Base-by-base conservation (phyloP, 2,888 invertebrate genomes). In the Eucera pruinosa region DNA sequence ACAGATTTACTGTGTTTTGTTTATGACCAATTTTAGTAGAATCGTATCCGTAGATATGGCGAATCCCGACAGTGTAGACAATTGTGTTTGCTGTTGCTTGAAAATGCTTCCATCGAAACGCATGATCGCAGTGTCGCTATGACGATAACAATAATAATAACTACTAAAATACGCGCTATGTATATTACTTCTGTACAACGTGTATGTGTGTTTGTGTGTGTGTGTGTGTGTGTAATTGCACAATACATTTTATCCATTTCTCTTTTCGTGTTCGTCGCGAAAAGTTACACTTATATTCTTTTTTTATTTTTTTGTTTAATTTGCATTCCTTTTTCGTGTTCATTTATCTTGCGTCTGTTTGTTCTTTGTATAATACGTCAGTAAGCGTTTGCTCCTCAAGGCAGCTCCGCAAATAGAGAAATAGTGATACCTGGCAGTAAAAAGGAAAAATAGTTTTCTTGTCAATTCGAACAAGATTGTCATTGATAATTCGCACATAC, bases 221-320 rank as follows among this genome's bases (percentile, higher is more conserved):
- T 86, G n/a, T n/a, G 47, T 45, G 30, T 60, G 23, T 57, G 81
- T 87, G 80, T 86, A 87, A 89, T 89, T 87, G 89, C 87, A 88
- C 88, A 86, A 87, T 84, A 5, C 86, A 81, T 85, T 78, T 73
- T 23, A 54, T 75, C 18, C 20, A 48, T 70, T 74, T 77, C 82
- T 64, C 73, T 67, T 78, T 78, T 33, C 33, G 23, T 23, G 13
- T 58, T 23, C 25, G 4, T 36, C 66, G 20, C 18, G 11, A 18
- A 78, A 61, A 70, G 30, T 39, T 57, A 39, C 39, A 23, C 2
- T 5, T 55, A 39, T 36, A 15, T 36, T 2, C 9, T 2, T 71
- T 55, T 65, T 69, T 30, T 65, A 76, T 64, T 67, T 27, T 4
- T n/a, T 7, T 0, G 5, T 30, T 7, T 15, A 15, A 9, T 30